Conservation (phyloP, 2,888 invertebrate genomes). For the Pheosia gnoma region DNA sequence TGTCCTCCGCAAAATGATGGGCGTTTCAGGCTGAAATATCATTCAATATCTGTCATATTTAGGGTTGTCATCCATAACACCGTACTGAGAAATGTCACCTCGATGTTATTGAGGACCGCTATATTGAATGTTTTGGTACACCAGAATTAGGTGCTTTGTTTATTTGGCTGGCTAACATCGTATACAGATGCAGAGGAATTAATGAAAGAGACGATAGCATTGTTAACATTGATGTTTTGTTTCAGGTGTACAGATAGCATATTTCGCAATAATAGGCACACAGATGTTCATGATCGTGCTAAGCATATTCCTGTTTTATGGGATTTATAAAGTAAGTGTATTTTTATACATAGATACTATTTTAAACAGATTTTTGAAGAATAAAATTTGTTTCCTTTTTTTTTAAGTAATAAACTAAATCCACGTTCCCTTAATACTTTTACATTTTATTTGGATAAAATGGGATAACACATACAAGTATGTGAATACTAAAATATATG, state of each 20-base stretch:
- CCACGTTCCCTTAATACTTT: too few species aligned
- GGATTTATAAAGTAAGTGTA: conserved; percentile 89
- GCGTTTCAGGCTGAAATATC: conserved; percentile 27
- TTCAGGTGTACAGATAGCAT: conserved; percentile 92
- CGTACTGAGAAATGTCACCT: neutral
- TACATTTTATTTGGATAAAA: too few species aligned
- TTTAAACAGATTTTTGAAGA: neutral
- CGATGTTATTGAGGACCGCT: neutral
- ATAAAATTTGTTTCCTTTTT: too few species aligned
- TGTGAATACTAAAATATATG: neutral
- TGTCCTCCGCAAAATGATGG: conserved; percentile 26
- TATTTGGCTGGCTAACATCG: too few species aligned
- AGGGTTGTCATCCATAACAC: conserved; percentile 6
- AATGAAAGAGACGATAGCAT: too few species aligned
- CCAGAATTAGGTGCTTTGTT: neutral
- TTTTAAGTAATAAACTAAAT: too few species aligned
- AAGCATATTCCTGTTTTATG: conserved; percentile 88
- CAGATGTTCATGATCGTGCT: conserved; percentile 91
- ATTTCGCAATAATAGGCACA: conserved; percentile 90
- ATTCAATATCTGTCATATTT: conserved; percentile 29
- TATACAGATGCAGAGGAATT: too few species aligned
- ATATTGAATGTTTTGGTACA: neutral
- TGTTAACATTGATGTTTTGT: conserved; percentile 48
- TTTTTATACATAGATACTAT: neutral
- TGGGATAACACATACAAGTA: too few species aligned